Percentiles rank a stretch among this genome's conserved stretches.
These are phyloP conservation scores for Myotis planiceps DNA, from an alignment of 2,797 vertebrate genomes.

Conservation along the genomic window DNA sequence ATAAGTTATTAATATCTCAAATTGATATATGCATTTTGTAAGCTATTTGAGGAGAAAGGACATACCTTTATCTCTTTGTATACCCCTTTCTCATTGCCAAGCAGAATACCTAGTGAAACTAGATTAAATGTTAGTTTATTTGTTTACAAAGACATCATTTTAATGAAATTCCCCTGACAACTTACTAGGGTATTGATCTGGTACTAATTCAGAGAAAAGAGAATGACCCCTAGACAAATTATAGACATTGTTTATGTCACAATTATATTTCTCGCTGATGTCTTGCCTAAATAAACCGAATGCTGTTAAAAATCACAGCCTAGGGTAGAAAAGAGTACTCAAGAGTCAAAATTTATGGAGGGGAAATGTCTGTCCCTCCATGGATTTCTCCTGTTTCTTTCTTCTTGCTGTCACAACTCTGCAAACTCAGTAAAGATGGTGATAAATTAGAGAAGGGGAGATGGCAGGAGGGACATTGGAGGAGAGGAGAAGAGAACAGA, in stretches of 20 bases:
- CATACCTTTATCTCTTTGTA: neutral
- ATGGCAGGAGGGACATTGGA: neutral
- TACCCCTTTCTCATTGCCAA: neutral
- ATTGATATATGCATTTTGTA: neutral
- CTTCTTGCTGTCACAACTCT: neutral
- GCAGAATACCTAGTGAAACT: neutral
- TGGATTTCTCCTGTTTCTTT: constrained; percentile 49
- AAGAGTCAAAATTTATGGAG: constrained; percentile 49
- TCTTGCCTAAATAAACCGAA: constrained; percentile 56
- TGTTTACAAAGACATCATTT: constrained; percentile 59
- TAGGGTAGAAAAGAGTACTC: neutral
- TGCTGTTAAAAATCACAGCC: constrained; percentile 52
- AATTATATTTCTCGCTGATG: constrained; percentile 63
- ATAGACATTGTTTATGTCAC: constrained; percentile 42
- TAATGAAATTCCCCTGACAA: neutral
- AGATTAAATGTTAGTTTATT: constrained; percentile 47
- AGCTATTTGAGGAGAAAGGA: neutral
- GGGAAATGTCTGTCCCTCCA: neutral
- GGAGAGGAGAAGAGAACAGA: neutral
- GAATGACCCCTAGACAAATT: constrained; percentile 55
- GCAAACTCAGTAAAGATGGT: constrained; percentile 32
- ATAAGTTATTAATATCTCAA: constrained; percentile 34
- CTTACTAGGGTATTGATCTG: constrained; percentile 63
- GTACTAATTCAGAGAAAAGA: constrained; percentile 67
- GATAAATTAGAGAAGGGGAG: constrained; percentile 26